These are phyloP conservation scores for Netelia fuscicornis DNA, from an alignment of 2,888 invertebrate species.

Conservation along the genomic window DNA sequence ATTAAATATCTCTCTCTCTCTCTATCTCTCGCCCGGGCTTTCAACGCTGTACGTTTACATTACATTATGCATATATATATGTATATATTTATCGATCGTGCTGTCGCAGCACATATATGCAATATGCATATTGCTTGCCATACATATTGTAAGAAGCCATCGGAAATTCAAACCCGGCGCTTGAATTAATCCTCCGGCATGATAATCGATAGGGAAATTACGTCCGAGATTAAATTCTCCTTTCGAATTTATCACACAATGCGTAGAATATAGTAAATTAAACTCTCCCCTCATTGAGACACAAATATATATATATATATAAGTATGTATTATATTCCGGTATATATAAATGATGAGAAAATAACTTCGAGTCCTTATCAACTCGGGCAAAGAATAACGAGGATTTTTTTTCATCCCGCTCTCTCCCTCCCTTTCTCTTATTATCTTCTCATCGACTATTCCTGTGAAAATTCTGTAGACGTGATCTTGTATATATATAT, in stretches of 20 bases:
- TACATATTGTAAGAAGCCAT: background rate
- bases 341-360: background rate
- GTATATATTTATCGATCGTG: no score
- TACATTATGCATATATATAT: no score
- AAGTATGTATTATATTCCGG: background rate
- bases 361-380: no score
- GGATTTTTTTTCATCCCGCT: background rate
- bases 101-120: no score
- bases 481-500: conserved; percentile 1
- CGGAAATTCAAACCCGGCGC: background rate
- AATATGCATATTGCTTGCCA: background rate
- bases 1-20: conserved; percentile 31
- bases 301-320: no score
- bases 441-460: no score
- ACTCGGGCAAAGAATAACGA: background rate
- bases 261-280: no score
- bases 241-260: conserved; percentile 1
- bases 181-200: conserved; percentile 5
- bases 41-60: no score
- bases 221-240: background rate
- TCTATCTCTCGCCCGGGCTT: no score
- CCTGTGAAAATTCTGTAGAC: background rate
- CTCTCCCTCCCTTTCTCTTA: no score
- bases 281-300: no score
- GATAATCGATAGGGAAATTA: conserved; percentile 21